Conservation (phyloP, 2,113 vertebrate species). For the Paedocypris sp. region DNA sequence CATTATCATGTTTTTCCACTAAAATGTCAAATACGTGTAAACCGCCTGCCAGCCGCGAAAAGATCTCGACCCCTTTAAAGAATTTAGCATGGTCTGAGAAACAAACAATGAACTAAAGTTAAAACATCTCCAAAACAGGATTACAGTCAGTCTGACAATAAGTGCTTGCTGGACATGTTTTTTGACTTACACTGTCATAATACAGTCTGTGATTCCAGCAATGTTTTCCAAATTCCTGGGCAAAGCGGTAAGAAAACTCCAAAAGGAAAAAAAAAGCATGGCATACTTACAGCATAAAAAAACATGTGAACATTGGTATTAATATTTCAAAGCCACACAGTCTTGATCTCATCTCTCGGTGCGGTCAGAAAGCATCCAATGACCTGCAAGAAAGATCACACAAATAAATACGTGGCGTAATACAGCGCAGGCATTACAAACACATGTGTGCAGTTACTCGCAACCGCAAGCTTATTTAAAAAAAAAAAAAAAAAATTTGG, state of each 20-base stretch:
- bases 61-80: not conserved
- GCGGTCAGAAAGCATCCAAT: not conserved
- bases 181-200: not conserved
- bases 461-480: no score
- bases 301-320: not conserved
- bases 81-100: not conserved
- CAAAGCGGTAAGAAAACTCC: not conserved
- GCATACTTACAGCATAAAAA: conserved; percentile 1
- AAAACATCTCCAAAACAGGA: not conserved
- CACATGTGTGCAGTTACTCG: no score
- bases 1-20: no score
- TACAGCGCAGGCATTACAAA: not conserved
- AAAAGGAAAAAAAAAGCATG: not conserved
- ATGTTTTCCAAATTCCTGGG: not conserved
- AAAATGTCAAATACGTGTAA: no score
- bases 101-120: conserved; percentile 3
- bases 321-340: conserved; percentile 13
- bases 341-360: conserved; percentile 10
- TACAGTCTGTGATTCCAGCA: not conserved
- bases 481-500: no score
- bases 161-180: not conserved
- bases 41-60: no score
- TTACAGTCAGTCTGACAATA: not conserved
- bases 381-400: not conserved
- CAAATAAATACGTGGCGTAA: conserved; percentile 4